Conservation (phyloP, 2,888 invertebrate genomes). For the Galerucella calmariensis region DNA sequence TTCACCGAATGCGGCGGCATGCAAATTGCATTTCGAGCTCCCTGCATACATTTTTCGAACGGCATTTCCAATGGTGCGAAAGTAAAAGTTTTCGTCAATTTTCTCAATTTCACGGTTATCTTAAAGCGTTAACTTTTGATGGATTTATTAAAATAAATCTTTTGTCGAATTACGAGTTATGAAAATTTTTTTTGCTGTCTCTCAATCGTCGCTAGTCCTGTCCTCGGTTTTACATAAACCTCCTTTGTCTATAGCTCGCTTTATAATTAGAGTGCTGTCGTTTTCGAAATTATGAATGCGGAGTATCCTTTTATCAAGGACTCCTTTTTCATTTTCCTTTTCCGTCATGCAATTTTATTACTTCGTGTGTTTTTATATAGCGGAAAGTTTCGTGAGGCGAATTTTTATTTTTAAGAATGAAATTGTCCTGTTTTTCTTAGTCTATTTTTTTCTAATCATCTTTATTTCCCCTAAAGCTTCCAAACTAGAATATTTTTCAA, state of each 20-base stretch:
- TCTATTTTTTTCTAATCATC: too few species aligned
- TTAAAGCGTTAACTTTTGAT: background rate
- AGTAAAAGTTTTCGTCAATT: background rate
- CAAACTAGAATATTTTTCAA: too few species aligned
- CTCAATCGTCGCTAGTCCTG: background rate
- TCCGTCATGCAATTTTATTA: slow-evolving; percentile 32
- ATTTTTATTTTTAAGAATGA: slow-evolving; percentile 14
- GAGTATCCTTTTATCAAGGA: slow-evolving; percentile 18
- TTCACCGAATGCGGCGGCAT: slow-evolving; percentile 1
- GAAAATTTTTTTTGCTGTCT: background rate
- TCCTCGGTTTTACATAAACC: slow-evolving; percentile 12
- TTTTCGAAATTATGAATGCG: slow-evolving; percentile 32
- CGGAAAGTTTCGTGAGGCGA: slow-evolving; percentile 28
- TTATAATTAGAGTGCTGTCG: slow-evolving; percentile 30
- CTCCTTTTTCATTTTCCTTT: slow-evolving; percentile 28
- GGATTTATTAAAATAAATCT: background rate
- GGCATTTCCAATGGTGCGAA: slow-evolving; percentile 2
- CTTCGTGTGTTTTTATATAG: slow-evolving; percentile 29
- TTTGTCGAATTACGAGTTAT: too few species aligned
- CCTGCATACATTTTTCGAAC: background rate
- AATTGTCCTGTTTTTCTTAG: too few species aligned
- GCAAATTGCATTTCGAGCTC: slow-evolving; percentile 9
- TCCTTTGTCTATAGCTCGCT: slow-evolving; percentile 16
- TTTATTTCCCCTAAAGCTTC: too few species aligned
- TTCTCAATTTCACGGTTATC: background rate